Evolutionary conservation across 2,797 vertebrate genomes (phyloP).

Genomic region (Dromococcyx pavoninus): DNA sequence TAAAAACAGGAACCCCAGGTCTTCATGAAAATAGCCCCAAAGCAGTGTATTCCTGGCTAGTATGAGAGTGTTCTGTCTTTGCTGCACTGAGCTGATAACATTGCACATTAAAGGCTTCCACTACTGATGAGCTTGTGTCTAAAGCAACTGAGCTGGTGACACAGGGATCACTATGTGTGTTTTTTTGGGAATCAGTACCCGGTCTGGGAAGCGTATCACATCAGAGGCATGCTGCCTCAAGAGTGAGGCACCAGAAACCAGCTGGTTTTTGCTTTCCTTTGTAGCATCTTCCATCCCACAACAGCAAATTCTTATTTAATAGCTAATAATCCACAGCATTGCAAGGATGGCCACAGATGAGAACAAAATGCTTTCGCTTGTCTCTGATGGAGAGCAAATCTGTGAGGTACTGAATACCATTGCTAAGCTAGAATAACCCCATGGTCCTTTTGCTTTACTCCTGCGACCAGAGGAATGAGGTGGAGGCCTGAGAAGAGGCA

Average conservation of each 20-base stretch:
- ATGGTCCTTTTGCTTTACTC: background rate
- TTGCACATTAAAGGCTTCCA: background rate
- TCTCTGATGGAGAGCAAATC: background rate
- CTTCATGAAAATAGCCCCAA: background rate
- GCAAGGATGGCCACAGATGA: background rate
- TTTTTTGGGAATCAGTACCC: background rate
- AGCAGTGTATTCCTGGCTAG: background rate
- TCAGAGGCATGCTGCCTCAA: background rate
- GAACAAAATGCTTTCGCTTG: background rate
- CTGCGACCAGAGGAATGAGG: background rate
- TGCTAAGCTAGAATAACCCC: background rate
- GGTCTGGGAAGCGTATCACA: background rate
- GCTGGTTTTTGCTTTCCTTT: background rate
- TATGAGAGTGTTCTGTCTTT: background rate
- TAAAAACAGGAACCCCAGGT: rapidly evolving
- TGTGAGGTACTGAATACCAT: background rate
- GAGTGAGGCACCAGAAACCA: background rate
- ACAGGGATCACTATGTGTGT: background rate
- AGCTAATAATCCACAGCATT: background rate
- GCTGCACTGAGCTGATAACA: background rate
- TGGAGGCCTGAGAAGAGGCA: constrained; percentile 4
- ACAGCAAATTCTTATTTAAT: background rate
- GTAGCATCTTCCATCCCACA: background rate
- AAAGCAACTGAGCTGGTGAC: background rate
- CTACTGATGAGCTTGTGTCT: background rate